Evolutionary conservation across 2,888 invertebrate genomes (phyloP).

Genomic region (Tridacna crocea): DNA sequence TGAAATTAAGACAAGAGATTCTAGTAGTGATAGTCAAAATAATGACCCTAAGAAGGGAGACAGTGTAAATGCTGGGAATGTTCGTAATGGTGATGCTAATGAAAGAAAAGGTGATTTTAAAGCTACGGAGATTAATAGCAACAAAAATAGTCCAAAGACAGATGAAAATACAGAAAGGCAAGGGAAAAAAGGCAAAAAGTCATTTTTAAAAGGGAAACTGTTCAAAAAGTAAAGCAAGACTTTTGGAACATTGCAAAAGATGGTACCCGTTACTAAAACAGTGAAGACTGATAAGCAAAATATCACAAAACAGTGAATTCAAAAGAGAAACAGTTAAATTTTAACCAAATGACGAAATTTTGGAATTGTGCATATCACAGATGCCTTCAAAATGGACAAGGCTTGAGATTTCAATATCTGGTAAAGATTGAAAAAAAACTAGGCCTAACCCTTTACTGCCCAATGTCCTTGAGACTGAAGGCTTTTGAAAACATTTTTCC

Average conservation of each 20-base stretch:
- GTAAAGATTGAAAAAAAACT: too few species aligned
- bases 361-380: too few species aligned
- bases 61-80: constrained; percentile 3
- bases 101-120: neutral
- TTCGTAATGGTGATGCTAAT: neutral
- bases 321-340: too few species aligned
- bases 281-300: too few species aligned
- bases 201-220: constrained; percentile 54
- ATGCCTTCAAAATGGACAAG: too few species aligned
- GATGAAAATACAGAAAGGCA: constrained; percentile 17
- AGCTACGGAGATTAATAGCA: constrained; percentile 6
- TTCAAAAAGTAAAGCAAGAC: constrained; percentile 43
- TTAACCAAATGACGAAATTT: too few species aligned
- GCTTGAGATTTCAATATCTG: too few species aligned
- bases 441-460: too few species aligned
- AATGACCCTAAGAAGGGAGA: constrained; percentile 7
- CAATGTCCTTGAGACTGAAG: too few species aligned
- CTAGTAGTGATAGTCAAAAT: constrained; percentile 43
- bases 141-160: constrained; percentile 5
- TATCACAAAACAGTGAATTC: too few species aligned
- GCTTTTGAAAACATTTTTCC: too few species aligned
- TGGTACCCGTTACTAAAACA: too few species aligned
- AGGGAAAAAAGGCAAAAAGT: constrained; percentile 50
- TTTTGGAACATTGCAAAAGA: neutral
- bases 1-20: constrained; percentile 54